Base-by-base conservation (phyloP, 2,888 invertebrate species). In the Anthophora plumipes region DNA sequence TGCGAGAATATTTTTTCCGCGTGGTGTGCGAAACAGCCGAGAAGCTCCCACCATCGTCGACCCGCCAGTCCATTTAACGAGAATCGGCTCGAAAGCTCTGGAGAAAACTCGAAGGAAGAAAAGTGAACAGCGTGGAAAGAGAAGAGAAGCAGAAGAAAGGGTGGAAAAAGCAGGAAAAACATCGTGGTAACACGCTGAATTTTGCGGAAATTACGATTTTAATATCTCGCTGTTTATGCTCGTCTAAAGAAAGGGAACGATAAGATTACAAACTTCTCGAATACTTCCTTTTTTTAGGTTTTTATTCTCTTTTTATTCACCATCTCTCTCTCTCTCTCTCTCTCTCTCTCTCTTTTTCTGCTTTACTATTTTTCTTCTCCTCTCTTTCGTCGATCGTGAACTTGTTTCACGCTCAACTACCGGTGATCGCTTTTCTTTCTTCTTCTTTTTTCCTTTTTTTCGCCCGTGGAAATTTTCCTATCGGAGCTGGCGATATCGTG, bases 121-220 rank as follows among this genome's bases (percentile, higher is more conserved):
- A 25, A 8, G 55, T 2, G 12, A 1, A n/a, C n/a, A n/a, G n/a
- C n/a, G n/a, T n/a, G n/a, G 1, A 31, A 31, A 48, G 17, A 5
- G 46, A n/a, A 17, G 14, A n/a, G 4, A 14, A 14, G 14, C 7
- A 39, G 9, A 5, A 12, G 4, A 14, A 14, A 57, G 8, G 41
- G n/a, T 5, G 14, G 67, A 41, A 43, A 22, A 50, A 55, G 37
- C 46, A 20, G 6, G 4, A 1, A 12, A 4, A 25, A 25, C 46
- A 41, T 48, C 20, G 55, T 14, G 43, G 22, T 7, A 43, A 41
- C 12, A 14, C 9, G 55, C 11, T 2, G 43, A 0, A 17, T 14
- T 41, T 41, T 6, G 4, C 46, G 69, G 48, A 81, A 78, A 78
- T 82, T 73, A 76, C 75, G 82, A 69, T 74, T 84, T 78, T 82